These are phyloP conservation scores for Cuculus canorus DNA, from an alignment of 2,797 vertebrate genomes.

Conservation along the genomic window DNA sequence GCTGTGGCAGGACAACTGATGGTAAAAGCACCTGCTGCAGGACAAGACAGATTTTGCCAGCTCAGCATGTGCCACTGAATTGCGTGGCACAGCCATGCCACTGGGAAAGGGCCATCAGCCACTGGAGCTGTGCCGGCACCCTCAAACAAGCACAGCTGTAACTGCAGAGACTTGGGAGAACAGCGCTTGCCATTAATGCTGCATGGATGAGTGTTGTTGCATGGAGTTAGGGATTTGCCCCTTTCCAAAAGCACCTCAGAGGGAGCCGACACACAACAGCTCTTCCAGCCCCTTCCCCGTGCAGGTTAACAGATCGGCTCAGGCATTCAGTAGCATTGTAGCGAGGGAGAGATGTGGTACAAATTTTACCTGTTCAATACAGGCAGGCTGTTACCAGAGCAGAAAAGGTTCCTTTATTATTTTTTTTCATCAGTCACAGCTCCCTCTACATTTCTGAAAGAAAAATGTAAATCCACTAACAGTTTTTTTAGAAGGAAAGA, in stretches of 20 bases:
- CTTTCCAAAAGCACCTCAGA: not conserved
- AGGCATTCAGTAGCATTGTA: fast-evolving
- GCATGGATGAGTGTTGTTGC: fast-evolving
- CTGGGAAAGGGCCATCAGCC: not conserved
- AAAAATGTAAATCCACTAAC: not conserved
- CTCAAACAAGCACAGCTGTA: fast-evolving
- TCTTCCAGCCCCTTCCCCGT: fast-evolving
- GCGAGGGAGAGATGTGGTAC: fast-evolving
- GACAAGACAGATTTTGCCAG: fast-evolving
- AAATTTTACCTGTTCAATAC: not conserved
- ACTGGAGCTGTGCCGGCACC: fast-evolving
- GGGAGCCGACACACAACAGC: fast-evolving
- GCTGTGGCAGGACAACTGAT: not conserved
- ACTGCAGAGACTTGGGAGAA: not conserved
- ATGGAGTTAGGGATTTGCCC: not conserved
- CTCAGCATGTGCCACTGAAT: fast-evolving
- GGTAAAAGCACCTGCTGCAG: not conserved
- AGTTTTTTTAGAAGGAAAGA: not conserved
- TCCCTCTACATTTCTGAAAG: not conserved
- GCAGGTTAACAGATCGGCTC: not conserved
- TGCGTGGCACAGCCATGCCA: fast-evolving
- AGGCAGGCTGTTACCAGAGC: not conserved
- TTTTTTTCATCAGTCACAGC: not conserved
- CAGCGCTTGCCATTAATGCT: not conserved
- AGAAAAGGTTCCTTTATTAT: not conserved